Base-by-base conservation (phyloP, 2,888 invertebrate genomes). In the Protonemura montana region DNA sequence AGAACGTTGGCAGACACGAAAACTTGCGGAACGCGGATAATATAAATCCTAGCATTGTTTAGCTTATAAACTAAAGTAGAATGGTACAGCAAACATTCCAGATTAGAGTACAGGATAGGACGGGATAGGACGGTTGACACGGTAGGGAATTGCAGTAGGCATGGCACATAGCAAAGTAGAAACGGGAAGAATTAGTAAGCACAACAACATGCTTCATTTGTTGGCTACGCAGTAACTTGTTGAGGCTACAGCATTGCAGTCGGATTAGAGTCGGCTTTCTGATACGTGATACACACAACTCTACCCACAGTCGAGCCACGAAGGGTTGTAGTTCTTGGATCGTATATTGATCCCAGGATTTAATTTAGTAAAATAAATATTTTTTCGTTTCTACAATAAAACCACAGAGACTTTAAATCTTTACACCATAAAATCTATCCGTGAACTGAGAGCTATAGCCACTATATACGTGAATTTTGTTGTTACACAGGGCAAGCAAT, bases 231-330 rank as follows among this genome's bases (percentile, higher is more conserved):
- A 59, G 59, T 59, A 16, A 59, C 59, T 59, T 59, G 59, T 59
- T 59, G 59, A 59, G 78, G 78, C 30, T 29, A 82, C 82, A 29
- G 82, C 82, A 82, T 82, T 82, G 82, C 82, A 82, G 82, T 29
- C 29, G 82, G 82, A 82, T 82, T 82, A 82, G 35, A 78, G 27
- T 25, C 78, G 59, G 59, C 59, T 21, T 59, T 59, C 21, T 2
- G 59, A 59, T 59, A 59, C 59, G 59, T 59, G 59, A 59, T 59
- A 59, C 59, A 59, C 59, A 59, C 59, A 59, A 21, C 59, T 59
- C 21, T 2, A 2, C 6, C 59, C 59, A 41, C 6, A 41, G 41
- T 59, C 59, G 13, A 59, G 59, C 41, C 41, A 7, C 41, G 21
- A 59, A 59, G 59, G 21, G 59, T 41, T n/a, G n/a, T n/a, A 13